A percentile compares a stretch with the other conserved stretches of the same genome.
Evolutionary conservation across 2,113 vertebrate species (phyloP).

Genomic region (Coreoperca whiteheadi): DNA sequence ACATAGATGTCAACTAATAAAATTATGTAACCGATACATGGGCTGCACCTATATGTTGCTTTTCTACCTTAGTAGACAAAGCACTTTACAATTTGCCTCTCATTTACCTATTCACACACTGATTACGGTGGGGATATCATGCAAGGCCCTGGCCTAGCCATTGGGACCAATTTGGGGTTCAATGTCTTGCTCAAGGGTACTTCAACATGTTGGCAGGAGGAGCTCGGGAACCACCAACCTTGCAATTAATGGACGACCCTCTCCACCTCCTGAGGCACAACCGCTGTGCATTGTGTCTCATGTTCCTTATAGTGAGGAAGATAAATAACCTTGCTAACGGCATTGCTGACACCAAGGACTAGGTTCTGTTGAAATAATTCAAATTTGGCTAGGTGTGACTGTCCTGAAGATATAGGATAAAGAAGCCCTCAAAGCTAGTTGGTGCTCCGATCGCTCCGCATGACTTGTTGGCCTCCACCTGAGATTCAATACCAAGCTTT

Average conservation of each 20-base stretch:
- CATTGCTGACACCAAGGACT: neutral
- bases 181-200: constrained; percentile 2
- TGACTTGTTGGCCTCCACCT: neutral
- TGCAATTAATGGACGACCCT: neutral
- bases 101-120: no score
- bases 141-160: neutral
- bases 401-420: neutral
- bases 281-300: neutral
- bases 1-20: neutral
- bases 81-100: neutral
- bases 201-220: neutral
- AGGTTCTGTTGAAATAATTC: neutral
- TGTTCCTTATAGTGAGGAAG: neutral
- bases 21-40: neutral
- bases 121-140: no score
- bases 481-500: constrained; percentile 3
- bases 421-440: neutral
- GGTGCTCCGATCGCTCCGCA: neutral
- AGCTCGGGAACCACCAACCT: neutral
- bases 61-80: neutral
- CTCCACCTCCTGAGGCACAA: neutral
- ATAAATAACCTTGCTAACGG: constrained; percentile 29
- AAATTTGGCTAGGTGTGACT: constrained; percentile 14
- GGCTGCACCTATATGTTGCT: neutral
- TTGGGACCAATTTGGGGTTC: neutral